phyloP scores from a whole-genome alignment of 2,113 vertebrate genomes.

The Chlorocebus sabaeus region DNA sequence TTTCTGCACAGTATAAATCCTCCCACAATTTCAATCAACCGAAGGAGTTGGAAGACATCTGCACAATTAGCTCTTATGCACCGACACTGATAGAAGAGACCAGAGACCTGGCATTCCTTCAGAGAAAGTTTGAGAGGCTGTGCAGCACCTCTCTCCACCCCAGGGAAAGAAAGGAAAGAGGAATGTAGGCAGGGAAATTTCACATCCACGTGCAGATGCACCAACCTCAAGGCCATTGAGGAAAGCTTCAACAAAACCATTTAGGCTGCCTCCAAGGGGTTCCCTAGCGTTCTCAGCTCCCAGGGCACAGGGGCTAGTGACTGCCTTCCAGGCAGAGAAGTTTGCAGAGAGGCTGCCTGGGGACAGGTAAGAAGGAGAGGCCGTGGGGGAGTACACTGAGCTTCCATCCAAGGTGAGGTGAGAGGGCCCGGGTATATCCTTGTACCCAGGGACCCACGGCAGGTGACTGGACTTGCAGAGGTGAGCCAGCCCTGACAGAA shows the following conservation, averaged over 20 bases:
- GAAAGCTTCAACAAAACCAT: not conserved
- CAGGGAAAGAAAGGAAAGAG: not conserved
- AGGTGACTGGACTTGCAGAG: not conserved
- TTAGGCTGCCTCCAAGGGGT: not conserved
- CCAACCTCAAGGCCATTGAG: not conserved
- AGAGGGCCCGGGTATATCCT: not conserved
- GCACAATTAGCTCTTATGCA: fast-evolving
- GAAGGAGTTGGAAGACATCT: not conserved
- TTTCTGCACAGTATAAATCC: not conserved
- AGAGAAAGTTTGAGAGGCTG: not conserved
- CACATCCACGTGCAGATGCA: not conserved
- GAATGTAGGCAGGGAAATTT: too few relatives aligned
- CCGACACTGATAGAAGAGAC: not conserved
- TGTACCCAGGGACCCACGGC: fast-evolving
- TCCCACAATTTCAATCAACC: too few relatives aligned
- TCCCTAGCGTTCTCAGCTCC: not conserved
- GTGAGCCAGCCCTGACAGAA: not conserved
- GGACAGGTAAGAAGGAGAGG: not conserved
- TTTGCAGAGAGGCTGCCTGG: not conserved
- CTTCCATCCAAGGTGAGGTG: not conserved
- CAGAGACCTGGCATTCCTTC: not conserved
- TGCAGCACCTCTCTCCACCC: not conserved
- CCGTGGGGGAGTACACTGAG: not conserved
- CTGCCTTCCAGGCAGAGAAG: not conserved
- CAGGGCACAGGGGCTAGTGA: too few relatives aligned